Base-by-base conservation (phyloP, 2,888 invertebrate genomes). In the Strigamia maritima region DNA sequence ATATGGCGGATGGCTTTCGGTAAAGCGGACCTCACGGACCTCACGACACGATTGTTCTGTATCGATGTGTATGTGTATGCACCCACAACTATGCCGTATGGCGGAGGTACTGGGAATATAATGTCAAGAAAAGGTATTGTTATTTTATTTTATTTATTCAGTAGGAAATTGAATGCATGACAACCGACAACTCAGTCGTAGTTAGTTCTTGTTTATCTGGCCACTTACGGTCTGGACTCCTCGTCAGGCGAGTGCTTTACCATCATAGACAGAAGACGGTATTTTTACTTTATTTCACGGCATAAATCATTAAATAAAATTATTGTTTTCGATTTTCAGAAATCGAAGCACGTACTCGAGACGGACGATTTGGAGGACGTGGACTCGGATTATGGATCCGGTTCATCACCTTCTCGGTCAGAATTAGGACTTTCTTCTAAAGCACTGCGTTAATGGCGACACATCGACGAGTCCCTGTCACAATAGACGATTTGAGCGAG, bases 31-130 rank as follows among this genome's bases (percentile, higher is more conserved):
- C 3, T 49, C 8, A 16, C 19, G 3, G 49, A 49, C 3, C 6
- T 10, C 16, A 4, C 19, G 14, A 49, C 82, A 92, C 95, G 89
- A 92, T 95, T 0, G 93, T 94, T 0, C 89, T 97, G 19, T 98
- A 97, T 87, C 91, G 94, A 78, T 97, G 96, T 85, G 91, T n/a
- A n/a, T n/a, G n/a, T n/a, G n/a, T 97, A 80, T 98, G 97, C 85
- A 93, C 97, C 0, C 90, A 96, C 35, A 96, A 97, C 87, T 98
- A 98, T 85, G 96, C 96, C 0, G 96, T 97, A 85, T 98, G 97
- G 97, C 89, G 88, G 31, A 84, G 95, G n/a, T n/a, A n/a, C n/a
- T n/a, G n/a, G n/a, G n/a, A n/a, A n/a, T n/a, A n/a, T n/a, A n/a
- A n/a, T n/a, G n/a, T n/a, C n/a, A n/a, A n/a, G n/a, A n/a, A n/a